These are phyloP conservation scores for Diglossa cyanea DNA, from an alignment of 2,797 vertebrate genomes.

Conservation along the genomic window DNA sequence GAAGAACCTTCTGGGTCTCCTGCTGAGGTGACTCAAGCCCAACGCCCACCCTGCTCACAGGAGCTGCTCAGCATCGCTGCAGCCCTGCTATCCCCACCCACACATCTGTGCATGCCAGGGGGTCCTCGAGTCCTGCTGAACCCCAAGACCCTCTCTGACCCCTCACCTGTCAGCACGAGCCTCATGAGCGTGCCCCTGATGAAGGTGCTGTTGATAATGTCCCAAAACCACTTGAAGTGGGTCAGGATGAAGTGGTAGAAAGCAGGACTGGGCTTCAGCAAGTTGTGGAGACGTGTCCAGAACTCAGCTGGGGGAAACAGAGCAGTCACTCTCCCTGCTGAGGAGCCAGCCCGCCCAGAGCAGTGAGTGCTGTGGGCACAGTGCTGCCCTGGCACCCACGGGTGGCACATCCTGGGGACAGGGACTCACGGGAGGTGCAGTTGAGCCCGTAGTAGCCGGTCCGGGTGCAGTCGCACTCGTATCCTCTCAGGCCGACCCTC, in stretches of 20 bases:
- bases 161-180: slow-evolving; percentile 87
- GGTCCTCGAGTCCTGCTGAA: background rate
- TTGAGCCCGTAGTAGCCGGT: slow-evolving; percentile 89
- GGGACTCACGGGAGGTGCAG: slow-evolving; percentile 88
- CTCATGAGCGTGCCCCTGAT: slow-evolving; percentile 84
- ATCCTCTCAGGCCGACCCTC: slow-evolving; percentile 75
- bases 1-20: background rate
- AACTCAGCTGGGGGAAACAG: slow-evolving; percentile 78
- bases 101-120: background rate
- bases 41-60: accelerated
- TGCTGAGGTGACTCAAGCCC: background rate
- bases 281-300: slow-evolving; percentile 77
- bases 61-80: background rate
- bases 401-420: accelerated
- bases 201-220: slow-evolving; percentile 86
- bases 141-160: accelerated
- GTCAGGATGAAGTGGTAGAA: slow-evolving; percentile 86
- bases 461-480: slow-evolving; percentile 91
- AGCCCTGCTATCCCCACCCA: accelerated
- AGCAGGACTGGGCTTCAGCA: slow-evolving; percentile 83
- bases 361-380: background rate
- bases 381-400: accelerated
- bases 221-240: slow-evolving; percentile 89
- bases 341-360: background rate
- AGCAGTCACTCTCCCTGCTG: accelerated